Base-by-base conservation (phyloP, 2,113 vertebrate genomes). In the Brienomyrus longianalis region DNA sequence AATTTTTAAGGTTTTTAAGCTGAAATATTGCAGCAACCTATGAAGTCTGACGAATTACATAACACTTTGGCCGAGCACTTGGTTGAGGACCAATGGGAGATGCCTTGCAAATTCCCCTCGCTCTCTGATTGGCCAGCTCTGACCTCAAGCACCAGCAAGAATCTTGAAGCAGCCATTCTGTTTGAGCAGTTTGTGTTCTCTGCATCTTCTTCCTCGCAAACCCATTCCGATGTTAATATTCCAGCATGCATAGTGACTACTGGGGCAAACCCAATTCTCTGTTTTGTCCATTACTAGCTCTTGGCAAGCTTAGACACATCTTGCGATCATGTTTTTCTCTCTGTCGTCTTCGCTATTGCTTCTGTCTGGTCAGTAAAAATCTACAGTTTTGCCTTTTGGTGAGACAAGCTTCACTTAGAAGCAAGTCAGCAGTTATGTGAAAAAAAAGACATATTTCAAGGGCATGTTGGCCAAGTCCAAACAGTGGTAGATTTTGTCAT, bases 21-120 rank as follows among this genome's bases (percentile, higher is more conserved):
- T 91, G 90, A 90, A 91, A 90, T 92, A 90, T 90, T 92, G 91
- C 91, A 90, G 91, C 92, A 93, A 90, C 92, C 88, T 92, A 93
- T 91, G 92, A 92, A 90, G 92, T 94, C 93, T 94, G 95, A 92
- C 91, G 88, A 92, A 95, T 95, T 95, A 95, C 94, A 93, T 94
- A 95, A 95, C 93, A 77, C 88, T 91, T 91, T 91, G 91, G 89
- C 92, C 92, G 91, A 90, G 89, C 90, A 91, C 88, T 93, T 90
- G 92, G 91, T 91, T 91, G 89, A 92, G 92, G 93, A 93, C 91
- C 90, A 91, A 91, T 90, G 86, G 90, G 93, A 90, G 92, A 83
- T 90, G 93, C 89, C 90, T 90, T 84, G 83, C 62, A 77, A 89
- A 87, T 48, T 90, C 92, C 80, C 89, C 92, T 92, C 86, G 89